Conservation (phyloP, 2,888 invertebrate genomes). For the Chrysomela aeneicollis region DNA sequence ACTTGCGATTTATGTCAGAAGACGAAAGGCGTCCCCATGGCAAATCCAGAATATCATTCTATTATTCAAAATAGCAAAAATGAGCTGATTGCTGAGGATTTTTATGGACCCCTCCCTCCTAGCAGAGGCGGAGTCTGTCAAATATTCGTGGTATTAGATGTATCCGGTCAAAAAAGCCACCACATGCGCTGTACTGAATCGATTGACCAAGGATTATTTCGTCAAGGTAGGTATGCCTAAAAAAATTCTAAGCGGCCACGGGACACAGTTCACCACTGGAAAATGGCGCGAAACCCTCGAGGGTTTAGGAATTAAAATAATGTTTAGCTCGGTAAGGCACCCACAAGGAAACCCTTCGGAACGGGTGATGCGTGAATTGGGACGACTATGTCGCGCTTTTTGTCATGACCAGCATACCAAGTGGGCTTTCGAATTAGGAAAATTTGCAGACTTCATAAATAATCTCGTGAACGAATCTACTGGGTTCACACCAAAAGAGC, state of each 20-base stretch:
- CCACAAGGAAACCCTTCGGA: conserved; percentile 39
- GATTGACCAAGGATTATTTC: conserved; percentile 1
- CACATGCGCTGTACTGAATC: conserved; percentile 10
- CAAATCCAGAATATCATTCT: background rate
- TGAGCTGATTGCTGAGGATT: background rate
- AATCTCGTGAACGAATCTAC: conserved; percentile 20
- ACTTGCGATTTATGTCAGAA: conserved; percentile 30
- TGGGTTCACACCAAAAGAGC: too few relatives aligned
- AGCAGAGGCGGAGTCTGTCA: conserved; percentile 20
- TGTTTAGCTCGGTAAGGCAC: conserved; percentile 21
- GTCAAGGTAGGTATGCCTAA: conserved; percentile 8
- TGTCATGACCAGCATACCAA: conserved; percentile 7
- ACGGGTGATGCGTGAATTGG: conserved; percentile 35
- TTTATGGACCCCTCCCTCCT: background rate
- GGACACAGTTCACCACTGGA: conserved; percentile 31
- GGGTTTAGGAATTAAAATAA: too few relatives aligned
- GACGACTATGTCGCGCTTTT: conserved; percentile 11
- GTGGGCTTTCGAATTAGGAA: background rate
- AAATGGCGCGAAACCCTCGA: conserved; percentile 22
- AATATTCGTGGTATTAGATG: conserved; percentile 30
- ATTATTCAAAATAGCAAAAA: background rate
- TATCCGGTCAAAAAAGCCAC: conserved; percentile 29
- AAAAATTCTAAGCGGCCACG: conserved; percentile 14
- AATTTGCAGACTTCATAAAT: conserved; percentile 21
- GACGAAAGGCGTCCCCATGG: background rate